These are phyloP conservation scores for Nettapus auritus DNA, from an alignment of 2,113 vertebrate genomes.

Conservation along the genomic window DNA sequence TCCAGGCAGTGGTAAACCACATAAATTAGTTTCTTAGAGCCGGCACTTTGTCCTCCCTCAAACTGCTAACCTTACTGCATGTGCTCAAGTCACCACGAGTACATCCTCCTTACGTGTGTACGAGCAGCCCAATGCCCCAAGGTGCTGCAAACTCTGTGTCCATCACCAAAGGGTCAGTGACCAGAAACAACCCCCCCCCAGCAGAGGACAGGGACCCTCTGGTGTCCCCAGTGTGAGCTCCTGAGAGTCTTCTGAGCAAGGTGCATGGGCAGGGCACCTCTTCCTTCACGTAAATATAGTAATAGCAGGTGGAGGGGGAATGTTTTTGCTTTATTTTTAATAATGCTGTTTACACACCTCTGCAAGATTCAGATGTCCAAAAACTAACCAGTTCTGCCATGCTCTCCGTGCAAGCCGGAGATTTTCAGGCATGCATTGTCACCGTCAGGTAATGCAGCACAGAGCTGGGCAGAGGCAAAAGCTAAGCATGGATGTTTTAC, in stretches of 20 bases:
- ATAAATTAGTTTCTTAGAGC: not conserved
- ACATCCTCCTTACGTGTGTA: rapidly evolving
- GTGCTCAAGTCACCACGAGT: not conserved
- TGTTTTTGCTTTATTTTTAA: not conserved
- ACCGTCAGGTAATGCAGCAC: not conserved
- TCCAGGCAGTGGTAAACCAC: not conserved
- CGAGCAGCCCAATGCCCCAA: not conserved
- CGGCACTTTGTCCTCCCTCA: no score
- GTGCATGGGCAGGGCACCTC: not conserved
- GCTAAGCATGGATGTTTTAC: not conserved
- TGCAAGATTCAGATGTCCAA: not conserved
- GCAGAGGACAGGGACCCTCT: no score
- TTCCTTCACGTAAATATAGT: not conserved
- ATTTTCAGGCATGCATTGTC: not conserved
- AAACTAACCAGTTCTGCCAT: not conserved
- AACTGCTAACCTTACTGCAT: not conserved
- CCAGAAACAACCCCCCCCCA: not conserved
- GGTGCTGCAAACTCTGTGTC: rapidly evolving
- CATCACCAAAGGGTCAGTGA: not conserved
- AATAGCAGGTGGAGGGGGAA: not conserved
- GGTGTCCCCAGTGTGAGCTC: no score
- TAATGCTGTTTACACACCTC: not conserved
- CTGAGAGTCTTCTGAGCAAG: not conserved
- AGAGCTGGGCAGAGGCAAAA: not conserved
- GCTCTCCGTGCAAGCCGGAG: not conserved